Base-by-base conservation (phyloP, 2,888 invertebrate species). In the Tyria jacobaeae region DNA sequence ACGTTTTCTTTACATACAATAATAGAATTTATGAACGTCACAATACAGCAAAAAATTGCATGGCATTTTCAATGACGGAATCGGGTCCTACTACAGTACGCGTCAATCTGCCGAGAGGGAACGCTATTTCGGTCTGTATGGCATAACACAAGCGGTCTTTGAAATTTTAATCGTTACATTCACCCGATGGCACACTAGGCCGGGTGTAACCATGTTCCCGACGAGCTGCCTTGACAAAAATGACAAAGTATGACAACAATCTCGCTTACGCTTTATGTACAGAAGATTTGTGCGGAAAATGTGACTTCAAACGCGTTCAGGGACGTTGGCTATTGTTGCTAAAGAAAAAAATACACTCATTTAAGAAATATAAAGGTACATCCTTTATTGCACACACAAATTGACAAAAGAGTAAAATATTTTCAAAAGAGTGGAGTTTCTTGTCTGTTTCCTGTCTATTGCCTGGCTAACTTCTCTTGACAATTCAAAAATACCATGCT, bases 101-200 rank as follows among this genome's bases (percentile, higher is more conserved):
- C 87, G 85, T 89, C 89, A 88, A 87, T 88, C 87, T 84, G 83
- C 78, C 77, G 85, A 86, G 87, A 86, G 87, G 87, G 87, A 86
- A 84, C 86, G 87, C 90, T 91, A 91, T 92, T 91, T 90, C 84
- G 88, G 92, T 89, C 88, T 86, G 85, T 83, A 85, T 82, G 81
- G 87, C 86, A 88, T 86, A n/a, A 88, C 86, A 88, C 86, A 87
- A 86, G 87, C 88, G 87, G 85, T 90, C 88, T 91, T 92, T 92
- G 90, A 92, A 93, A 92, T 91, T 93, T 93, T 93, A 92, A 93
- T 92, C 86, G 93, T 89, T 89, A 89, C 93, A 89, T 92, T 92
- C 92, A 92, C 93, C 86, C 83, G 83, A 88, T 90, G 88, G 89
- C 87, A 88, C 88, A 88, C 86, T 85, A 74, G 87, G 81, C 84